phyloP scores from a whole-genome alignment of 1,140 invertebrate species.

The Caenorhabditis latens region DNA sequence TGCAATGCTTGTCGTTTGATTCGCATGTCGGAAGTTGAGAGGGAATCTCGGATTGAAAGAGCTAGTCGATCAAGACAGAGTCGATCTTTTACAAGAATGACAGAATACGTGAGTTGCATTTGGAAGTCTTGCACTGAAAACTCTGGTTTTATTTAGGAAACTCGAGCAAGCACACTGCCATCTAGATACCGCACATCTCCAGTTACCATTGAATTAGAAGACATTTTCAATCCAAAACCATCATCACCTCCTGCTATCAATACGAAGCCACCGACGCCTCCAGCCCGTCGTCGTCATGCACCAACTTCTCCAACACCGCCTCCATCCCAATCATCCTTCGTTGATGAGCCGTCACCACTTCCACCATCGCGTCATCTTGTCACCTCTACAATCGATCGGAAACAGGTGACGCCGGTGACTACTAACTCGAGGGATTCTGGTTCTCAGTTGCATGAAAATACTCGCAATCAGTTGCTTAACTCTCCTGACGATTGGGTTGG shows the following conservation, averaged over 20 bases:
- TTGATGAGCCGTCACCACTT: background rate
- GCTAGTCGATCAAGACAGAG: constrained; percentile 20
- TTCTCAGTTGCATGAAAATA: constrained; percentile 33
- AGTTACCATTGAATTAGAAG: constrained; percentile 18
- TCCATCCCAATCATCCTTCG: constrained; percentile 36
- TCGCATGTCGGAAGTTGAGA: constrained; percentile 37
- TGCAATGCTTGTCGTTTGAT: constrained; percentile 43
- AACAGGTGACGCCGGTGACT: constrained; percentile 47
- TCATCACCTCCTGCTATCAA: background rate
- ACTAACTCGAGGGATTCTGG: constrained; percentile 30
- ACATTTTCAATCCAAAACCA: constrained; percentile 38
- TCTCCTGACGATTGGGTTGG: constrained; percentile 33
- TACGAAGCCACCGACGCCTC: constrained; percentile 29
- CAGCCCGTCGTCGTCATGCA: constrained; percentile 30
- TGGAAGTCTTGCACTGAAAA: background rate
- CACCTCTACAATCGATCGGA: constrained; percentile 26
- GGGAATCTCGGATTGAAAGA: constrained; percentile 1
- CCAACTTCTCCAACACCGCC: constrained; percentile 6
- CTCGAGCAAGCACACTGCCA: constrained; percentile 29
- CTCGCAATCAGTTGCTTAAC: constrained; percentile 41
- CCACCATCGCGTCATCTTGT: constrained; percentile 20
- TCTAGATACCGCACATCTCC: constrained; percentile 21
- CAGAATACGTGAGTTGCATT: background rate
- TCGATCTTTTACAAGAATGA: constrained; percentile 32
- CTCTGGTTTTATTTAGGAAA: constrained; percentile 1